Percentiles rank a stretch among this genome's conserved stretches.
Conservation (phyloP, 1,140 invertebrate genomes). For the Drepana arcuata region DNA sequence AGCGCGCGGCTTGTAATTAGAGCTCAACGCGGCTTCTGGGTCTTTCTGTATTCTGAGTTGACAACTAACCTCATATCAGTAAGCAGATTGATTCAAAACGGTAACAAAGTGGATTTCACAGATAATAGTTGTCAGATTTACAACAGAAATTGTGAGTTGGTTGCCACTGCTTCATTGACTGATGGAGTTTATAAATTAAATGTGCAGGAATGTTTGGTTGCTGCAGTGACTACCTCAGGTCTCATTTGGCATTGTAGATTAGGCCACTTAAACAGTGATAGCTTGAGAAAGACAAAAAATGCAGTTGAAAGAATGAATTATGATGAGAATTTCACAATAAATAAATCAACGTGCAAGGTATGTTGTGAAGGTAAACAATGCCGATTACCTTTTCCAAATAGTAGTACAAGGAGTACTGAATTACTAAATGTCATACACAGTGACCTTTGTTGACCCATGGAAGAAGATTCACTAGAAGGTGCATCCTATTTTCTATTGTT, state of each 20-base stretch:
- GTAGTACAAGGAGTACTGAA: constrained; percentile 3
- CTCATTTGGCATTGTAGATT: constrained; percentile 20
- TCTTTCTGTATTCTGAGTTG: too few species aligned
- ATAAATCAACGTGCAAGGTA: constrained; percentile 8
- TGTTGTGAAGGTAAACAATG: constrained; percentile 12
- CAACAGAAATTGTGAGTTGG: constrained; percentile 9
- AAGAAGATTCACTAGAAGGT: constrained; percentile 25
- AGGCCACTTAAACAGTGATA: constrained; percentile 22
- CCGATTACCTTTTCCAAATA: not conserved
- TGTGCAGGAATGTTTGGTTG: constrained; percentile 14
- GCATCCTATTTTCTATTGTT: constrained; percentile 45
- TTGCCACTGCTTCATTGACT: constrained; percentile 13
- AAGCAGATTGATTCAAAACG: constrained; percentile 11
- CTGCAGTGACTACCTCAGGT: constrained; percentile 9
- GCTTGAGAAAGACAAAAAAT: constrained; percentile 26
- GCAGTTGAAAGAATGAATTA: constrained; percentile 6
- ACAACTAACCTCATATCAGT: constrained; percentile 15
- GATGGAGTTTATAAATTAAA: constrained; percentile 30
- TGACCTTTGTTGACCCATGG: constrained; percentile 54
- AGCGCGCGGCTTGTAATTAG: too few species aligned
- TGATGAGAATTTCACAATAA: constrained; percentile 12
- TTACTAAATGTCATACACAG: constrained; percentile 35
- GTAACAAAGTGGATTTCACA: constrained; percentile 12
- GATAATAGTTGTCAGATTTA: constrained; percentile 10
- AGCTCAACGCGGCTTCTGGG: too few species aligned